A percentile compares a stretch with the other conserved stretches of the same genome.
Evolutionary conservation across 1,140 invertebrate species (phyloP).

Genomic region (Camponotus floridanus): DNA sequence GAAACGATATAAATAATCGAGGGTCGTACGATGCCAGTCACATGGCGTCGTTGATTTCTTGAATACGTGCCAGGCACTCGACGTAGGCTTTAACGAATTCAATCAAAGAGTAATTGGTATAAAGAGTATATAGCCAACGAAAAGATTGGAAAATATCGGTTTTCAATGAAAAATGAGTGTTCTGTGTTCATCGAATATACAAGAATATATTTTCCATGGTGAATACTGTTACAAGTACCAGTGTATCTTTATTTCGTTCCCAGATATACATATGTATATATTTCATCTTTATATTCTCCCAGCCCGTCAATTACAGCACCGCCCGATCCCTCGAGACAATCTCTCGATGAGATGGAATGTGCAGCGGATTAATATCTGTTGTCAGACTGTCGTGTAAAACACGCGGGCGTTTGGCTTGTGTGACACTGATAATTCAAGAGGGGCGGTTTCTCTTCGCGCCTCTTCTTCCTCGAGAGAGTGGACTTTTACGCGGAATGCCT

Average conservation of each 20-base stretch:
- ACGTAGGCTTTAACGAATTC: neutral
- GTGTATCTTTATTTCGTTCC: neutral
- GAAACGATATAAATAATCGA: slow-evolving; percentile 54
- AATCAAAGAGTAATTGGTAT: slow-evolving; percentile 9
- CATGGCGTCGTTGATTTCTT: slow-evolving; percentile 53
- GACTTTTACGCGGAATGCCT: neutral
- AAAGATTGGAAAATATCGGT: neutral
- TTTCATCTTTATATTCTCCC: neutral
- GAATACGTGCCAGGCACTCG: slow-evolving; percentile 39
- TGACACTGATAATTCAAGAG: slow-evolving; percentile 47
- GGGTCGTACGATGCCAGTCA: slow-evolving; percentile 41
- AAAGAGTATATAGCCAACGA: neutral
- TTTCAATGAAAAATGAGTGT: neutral
- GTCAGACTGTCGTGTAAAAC: slow-evolving; percentile 15
- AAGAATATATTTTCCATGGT: neutral
- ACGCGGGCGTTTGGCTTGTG: slow-evolving; percentile 32
- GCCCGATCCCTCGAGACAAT: slow-evolving; percentile 23
- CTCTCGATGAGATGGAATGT: slow-evolving; percentile 13
- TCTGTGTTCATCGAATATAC: neutral
- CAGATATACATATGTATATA: neutral
- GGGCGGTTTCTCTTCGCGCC: slow-evolving; percentile 8
- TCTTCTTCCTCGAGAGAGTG: neutral
- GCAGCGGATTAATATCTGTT: slow-evolving; percentile 53
- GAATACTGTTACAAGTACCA: neutral
- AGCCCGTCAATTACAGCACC: slow-evolving; percentile 6